Base-by-base conservation (phyloP, 2,113 vertebrate species). In the Nannobrachium achirus region DNA sequence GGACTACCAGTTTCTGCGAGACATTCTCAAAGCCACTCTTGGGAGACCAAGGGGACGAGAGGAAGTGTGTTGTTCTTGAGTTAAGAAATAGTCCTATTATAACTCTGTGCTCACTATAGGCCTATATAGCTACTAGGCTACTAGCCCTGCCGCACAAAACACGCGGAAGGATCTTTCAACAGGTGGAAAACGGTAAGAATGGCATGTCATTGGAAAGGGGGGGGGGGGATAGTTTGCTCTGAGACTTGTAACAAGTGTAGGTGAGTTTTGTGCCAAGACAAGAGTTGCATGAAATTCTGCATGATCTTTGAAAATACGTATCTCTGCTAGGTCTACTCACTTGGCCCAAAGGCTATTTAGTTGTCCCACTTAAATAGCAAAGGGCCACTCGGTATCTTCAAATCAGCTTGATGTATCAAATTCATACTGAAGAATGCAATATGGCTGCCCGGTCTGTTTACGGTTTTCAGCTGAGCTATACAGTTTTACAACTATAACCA, bases 141-240 rank as follows among this genome's bases (percentile, higher is more conserved):
- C 50, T 50, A 11, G 13, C 58, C 18, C 25, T 46, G 42, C 55
- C 40, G 51, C 48, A 56, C 69, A 5, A 55, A 67, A 76, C 73
- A 75, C 74, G 78, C 76, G 82, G 82, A 80, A 90, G 63, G 80
- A 79, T 88, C 82, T 67, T 87, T 93, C 94, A 96, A 97, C 96
- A 98, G 94, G 96, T 98, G 94, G 89, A 94, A 79, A 76, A 92
- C 92, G 94, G 94, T 97, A 96, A 96, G 90, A 80, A 73, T 78
- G 53, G 49, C 63, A 62, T 51, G 69, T 73, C 59, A 44, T 50
- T 66, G 8, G 48, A 61, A 76, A 48, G 52, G 58, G 7, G 18
- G 14, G 19, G 33, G 8, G 40, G 41, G 20, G 57, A 10, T 52
- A 14, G 10, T 11, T 16, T 53, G 11, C 9, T 53, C 8, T 53